Base-by-base conservation (phyloP, 2,113 vertebrate genomes). In the Martes martes region DNA sequence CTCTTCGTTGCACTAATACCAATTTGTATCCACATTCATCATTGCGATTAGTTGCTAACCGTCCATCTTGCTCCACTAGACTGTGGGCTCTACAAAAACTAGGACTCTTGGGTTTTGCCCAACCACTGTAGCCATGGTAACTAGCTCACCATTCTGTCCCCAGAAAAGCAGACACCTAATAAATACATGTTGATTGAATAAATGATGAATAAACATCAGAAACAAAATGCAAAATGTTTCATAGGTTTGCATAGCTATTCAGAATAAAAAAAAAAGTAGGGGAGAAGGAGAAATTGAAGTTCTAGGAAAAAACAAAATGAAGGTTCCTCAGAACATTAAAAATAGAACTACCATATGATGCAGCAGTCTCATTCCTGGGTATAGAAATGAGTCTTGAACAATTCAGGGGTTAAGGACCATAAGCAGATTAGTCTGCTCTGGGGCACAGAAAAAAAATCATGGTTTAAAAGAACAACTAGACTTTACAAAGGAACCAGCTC, bases 181-280 rank as follows among this genome's bases (percentile, higher is more conserved):
- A 87, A 79, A n/a, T 47, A 50, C 2, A 16, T 36, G 7, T 55
- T 78, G 23, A 18, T 4, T 67, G 23, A 88, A 4, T n/a, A 21
- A 67, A 78, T 39, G 14, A 73, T 39, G 23, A 65, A 42, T 65
- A 74, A 65, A 59, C 18, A 92, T 76, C 80, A 96, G 67, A 97
- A 91, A 89, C 14, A 80, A 87, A 85, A 78, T 19, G 28, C 2
- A 57, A 85, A 69, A 39, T 45, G 1, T 4, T 69, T 67, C 50
- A 83, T 26, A 92, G 31, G 71, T 52, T 59, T 79, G 19, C 61
- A 93, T 50, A 15, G 7, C 36, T 80, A 4, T 50, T 92, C 11
- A 45, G 31, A 13, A 74, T 33, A n/a, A 92, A 97, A 91, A n/a
- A 97, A 91, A 78, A 76, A 45, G 73, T 15, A 7, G 55, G 59